Evolutionary conservation across 1,140 invertebrate genomes (phyloP), one percentile per base, ranked within the genome.

Genomic region (Phenacoccus solenopsis): DNA sequence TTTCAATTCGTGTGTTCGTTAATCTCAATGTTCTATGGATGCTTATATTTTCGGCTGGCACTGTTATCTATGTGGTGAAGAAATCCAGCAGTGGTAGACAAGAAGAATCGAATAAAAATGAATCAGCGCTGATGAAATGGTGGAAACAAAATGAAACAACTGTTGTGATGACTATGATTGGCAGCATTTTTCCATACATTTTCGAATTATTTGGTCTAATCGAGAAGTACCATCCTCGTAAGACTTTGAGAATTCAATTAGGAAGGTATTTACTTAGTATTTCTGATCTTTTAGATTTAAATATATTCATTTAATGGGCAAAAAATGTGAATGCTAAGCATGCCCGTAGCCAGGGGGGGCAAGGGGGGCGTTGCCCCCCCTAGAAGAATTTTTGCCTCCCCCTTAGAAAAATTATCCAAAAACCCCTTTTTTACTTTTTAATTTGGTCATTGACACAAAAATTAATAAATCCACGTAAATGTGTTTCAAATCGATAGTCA

Each of bases 221-320:
- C 69, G 96, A 98, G 78, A 87, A 88, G 75, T 95, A 96, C 78
- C 95, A 98, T 82, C 96, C 96, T 0, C 84, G 95, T 67, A 93
- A 92, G 75, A 91, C 94, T 76, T 78, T 98, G 0, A 80, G 93
- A 69, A 81, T 94, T 71, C 94, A 98, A 81, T 80, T 98, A 35
- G 93, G 87, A 28, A 87, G 93, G 93, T 94, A 80, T n/a, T 27
- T 28, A 4, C 1, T 13, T 0, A 21, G 24, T 56, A n/a, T n/a
- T n/a, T n/a, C n/a, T n/a, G n/a, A n/a, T n/a, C n/a, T n/a, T n/a
- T n/a, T n/a, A n/a, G n/a, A n/a, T n/a, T n/a, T n/a, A n/a, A n/a
- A n/a, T n/a, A n/a, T n/a, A n/a, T n/a, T n/a, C n/a, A n/a, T n/a
- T n/a, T n/a, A n/a, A n/a, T n/a, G n/a, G n/a, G n/a, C n/a, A n/a